These are phyloP conservation scores for Scotopteryx bipunctaria DNA, from an alignment of 2,888 invertebrate genomes.

Conservation along the genomic window DNA sequence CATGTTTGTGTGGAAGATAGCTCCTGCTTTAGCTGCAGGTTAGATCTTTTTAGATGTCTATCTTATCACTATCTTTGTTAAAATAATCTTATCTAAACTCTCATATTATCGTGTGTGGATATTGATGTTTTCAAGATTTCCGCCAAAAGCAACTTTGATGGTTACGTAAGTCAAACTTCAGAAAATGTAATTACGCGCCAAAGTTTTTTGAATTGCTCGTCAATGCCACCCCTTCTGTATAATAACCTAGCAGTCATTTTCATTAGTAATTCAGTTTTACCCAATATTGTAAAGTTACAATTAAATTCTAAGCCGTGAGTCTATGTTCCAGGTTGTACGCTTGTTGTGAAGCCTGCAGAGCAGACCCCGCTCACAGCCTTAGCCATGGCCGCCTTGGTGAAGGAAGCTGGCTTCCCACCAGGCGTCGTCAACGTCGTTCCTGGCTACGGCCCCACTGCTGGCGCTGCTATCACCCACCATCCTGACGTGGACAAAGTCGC, in stretches of 20 bases:
- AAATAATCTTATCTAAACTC: no score
- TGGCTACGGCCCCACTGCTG: conserved; percentile 91
- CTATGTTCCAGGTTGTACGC: conserved; percentile 84
- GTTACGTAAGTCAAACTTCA: no score
- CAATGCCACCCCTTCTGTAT: no score
- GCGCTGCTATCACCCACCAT: conserved; percentile 89
- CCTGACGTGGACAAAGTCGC: conserved; percentile 93
- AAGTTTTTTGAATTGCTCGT: no score
- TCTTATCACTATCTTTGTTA: no score
- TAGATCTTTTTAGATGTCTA: neutral
- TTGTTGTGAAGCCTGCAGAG: conserved; percentile 96
- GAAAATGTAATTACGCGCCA: no score
- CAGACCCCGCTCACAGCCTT: conserved; percentile 96
- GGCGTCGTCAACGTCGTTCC: conserved; percentile 96
- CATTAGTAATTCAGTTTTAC: no score
- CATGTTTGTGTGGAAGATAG: conserved; percentile 98
- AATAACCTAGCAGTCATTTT: no score
- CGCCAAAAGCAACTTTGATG: no score
- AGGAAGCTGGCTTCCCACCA: conserved; percentile 95
- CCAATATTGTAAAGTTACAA: no score
- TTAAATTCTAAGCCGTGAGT: no score
- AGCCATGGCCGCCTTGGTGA: conserved; percentile 91
- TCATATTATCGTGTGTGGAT: neutral
- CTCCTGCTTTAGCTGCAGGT: conserved; percentile 88
- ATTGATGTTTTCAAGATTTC: neutral